A percentile compares a stretch with the other conserved stretches of the same genome.
These are phyloP conservation scores for Numenius phaeopus DNA, from an alignment of 2,797 vertebrate species.

Conservation along the genomic window DNA sequence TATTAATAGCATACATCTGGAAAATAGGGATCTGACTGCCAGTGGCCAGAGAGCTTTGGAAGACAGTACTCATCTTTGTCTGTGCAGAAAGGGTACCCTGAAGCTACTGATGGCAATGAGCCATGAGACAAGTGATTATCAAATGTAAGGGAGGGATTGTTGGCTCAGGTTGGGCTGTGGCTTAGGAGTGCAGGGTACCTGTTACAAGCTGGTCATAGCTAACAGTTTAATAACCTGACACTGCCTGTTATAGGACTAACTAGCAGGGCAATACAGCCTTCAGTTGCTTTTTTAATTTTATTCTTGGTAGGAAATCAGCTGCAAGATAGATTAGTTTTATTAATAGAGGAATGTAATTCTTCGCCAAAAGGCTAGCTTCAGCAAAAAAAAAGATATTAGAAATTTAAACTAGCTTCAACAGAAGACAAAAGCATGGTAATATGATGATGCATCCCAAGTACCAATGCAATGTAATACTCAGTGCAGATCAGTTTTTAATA, in stretches of 20 bases:
- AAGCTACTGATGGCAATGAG: not conserved
- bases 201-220: not conserved
- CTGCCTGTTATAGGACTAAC: not conserved
- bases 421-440: not conserved
- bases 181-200: not conserved
- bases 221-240: not conserved
- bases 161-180: not conserved
- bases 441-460: not conserved
- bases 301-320: not conserved
- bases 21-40: not conserved
- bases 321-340: not conserved
- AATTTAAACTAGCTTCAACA: not conserved
- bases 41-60: not conserved
- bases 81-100: not conserved
- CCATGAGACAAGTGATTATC: not conserved
- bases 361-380: not conserved
- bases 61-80: not conserved
- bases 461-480: not conserved
- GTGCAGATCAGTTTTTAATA: not conserved
- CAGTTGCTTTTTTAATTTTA: not conserved
- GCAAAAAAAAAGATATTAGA: not conserved
- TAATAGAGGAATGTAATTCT: not conserved
- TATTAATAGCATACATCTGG: not conserved
- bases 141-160: not conserved
- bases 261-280: not conserved